phyloP scores from a whole-genome alignment of 2,888 invertebrate genomes.

The Trichogramma evanescens region DNA sequence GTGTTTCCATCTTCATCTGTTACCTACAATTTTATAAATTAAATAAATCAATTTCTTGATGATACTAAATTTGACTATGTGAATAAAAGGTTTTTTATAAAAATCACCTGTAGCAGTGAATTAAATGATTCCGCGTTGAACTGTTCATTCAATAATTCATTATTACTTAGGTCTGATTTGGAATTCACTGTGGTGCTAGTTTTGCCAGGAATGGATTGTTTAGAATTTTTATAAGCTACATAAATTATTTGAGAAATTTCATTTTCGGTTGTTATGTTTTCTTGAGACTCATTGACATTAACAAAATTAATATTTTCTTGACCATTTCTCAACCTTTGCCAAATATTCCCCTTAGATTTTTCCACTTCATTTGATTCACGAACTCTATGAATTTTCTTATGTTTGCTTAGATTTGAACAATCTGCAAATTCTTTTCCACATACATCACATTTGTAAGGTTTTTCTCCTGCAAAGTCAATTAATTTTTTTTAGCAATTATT shows the following conservation, averaged over 20 bases:
- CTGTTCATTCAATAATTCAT: constrained; percentile 31
- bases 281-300: constrained; percentile 36
- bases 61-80: background rate
- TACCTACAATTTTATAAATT: constrained; percentile 47
- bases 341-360: constrained; percentile 33
- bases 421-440: constrained; percentile 71
- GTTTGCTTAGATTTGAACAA: constrained; percentile 67
- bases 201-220: constrained; percentile 40
- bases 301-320: constrained; percentile 31
- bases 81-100: background rate
- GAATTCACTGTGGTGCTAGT: constrained; percentile 24
- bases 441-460: constrained; percentile 64
- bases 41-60: background rate
- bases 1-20: constrained; percentile 65
- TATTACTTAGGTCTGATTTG: constrained; percentile 22
- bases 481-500: background rate
- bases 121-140: constrained; percentile 33
- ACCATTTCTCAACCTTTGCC: constrained; percentile 40
- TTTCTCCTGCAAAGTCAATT: constrained; percentile 47
- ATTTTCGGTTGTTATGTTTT: constrained; percentile 36
- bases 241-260: constrained; percentile 49
- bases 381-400: constrained; percentile 43
- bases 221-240: constrained; percentile 50
- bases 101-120: constrained; percentile 39
- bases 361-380: constrained; percentile 24